Percentiles rank a stretch among this genome's conserved stretches.
phyloP scores from a whole-genome alignment of 2,797 vertebrate species.

The Pseudochirops corinnae region DNA sequence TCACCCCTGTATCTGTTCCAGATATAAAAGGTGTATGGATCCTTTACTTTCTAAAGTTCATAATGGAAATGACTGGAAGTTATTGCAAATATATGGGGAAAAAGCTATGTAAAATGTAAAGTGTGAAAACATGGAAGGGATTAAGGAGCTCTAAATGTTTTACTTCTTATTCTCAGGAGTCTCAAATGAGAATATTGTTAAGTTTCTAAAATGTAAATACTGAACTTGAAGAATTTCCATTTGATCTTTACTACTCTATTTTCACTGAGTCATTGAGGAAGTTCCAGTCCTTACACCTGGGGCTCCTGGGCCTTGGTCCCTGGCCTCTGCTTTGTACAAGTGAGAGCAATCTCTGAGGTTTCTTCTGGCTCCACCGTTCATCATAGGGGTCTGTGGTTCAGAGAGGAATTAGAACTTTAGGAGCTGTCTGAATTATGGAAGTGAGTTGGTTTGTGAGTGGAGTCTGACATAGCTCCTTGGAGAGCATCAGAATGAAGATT shows the following conservation, averaged over 20 bases:
- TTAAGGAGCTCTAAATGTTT: background rate
- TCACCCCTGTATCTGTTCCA: constrained; percentile 10
- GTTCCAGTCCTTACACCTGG: background rate
- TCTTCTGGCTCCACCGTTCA: background rate
- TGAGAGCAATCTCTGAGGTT: background rate
- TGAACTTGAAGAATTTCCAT: constrained; percentile 7
- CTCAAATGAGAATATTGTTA: background rate
- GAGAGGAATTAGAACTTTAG: background rate
- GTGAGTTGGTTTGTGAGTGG: background rate
- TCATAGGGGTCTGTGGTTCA: background rate
- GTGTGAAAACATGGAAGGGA: background rate
- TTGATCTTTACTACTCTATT: constrained; percentile 27
- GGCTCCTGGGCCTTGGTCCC: background rate
- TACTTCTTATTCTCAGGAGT: background rate
- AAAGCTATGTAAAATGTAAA: background rate
- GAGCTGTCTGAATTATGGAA: background rate
- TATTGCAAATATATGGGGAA: background rate
- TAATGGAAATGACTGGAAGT: background rate
- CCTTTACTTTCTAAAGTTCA: background rate
- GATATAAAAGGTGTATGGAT: background rate
- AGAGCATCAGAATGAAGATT: background rate
- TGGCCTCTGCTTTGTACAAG: background rate
- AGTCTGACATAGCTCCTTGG: background rate
- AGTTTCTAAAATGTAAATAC: background rate
- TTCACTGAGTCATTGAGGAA: background rate